phyloP scores from a whole-genome alignment of 2,113 vertebrate genomes.

The Pteropus alecto region DNA sequence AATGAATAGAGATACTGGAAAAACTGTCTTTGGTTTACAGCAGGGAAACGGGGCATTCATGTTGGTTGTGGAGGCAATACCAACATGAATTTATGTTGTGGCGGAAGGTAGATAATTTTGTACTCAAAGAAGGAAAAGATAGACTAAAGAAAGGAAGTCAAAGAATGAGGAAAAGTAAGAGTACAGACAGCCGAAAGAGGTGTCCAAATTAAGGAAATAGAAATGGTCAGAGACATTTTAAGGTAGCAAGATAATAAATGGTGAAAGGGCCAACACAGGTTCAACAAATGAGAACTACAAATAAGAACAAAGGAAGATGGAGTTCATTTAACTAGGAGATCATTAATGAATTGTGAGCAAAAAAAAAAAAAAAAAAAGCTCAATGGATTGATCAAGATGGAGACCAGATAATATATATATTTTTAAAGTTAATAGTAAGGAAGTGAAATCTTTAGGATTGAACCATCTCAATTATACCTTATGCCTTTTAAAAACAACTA shows the following conservation, averaged over 20 bases:
- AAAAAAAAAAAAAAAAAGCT: too few relatives aligned
- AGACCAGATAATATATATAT: background rate
- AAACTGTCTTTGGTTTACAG: background rate
- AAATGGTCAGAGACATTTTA: background rate
- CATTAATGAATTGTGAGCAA: background rate
- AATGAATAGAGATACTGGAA: background rate
- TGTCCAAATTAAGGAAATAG: background rate
- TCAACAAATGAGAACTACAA: background rate
- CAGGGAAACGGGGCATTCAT: background rate
- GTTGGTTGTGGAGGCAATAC: background rate
- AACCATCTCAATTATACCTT: background rate
- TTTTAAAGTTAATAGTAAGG: background rate
- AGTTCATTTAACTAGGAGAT: background rate
- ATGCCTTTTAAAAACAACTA: background rate
- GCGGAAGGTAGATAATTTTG: background rate
- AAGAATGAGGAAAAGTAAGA: background rate
- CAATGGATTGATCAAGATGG: background rate
- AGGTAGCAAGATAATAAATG: background rate
- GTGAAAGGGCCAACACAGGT: background rate
- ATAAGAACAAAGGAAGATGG: background rate
- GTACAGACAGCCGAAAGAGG: background rate
- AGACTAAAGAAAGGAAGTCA: background rate
- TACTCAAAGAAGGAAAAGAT: background rate
- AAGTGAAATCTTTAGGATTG: background rate
- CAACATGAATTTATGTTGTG: background rate